Conservation (phyloP, 1,140 invertebrate species). For the Coelopa frigida region DNA sequence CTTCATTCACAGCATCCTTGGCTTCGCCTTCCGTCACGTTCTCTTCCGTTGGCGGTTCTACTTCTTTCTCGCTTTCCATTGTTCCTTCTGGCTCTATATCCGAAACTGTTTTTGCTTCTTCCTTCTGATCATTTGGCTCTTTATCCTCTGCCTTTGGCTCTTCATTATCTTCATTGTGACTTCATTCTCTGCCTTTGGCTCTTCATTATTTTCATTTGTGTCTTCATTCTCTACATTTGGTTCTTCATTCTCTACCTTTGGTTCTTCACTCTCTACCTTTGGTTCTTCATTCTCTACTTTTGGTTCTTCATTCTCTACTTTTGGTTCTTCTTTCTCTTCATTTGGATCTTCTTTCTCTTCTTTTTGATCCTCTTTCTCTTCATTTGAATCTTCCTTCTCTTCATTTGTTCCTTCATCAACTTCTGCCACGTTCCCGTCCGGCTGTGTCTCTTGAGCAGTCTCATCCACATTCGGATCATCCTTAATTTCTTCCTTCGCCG, state of each 20-base stretch:
- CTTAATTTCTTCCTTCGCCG: constrained; percentile 1
- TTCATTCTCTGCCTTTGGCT: neutral
- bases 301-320: constrained; percentile 14
- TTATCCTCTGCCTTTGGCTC: neutral
- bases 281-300: constrained; percentile 15
- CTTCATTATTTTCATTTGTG: constrained; percentile 19
- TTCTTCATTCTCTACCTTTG: constrained; percentile 15
- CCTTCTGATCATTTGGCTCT: neutral
- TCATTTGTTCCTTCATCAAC: constrained; percentile 11
- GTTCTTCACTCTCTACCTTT: constrained; percentile 12
- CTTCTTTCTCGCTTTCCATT: constrained; percentile 7
- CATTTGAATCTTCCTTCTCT: neutral
- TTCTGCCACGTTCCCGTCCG: constrained; percentile 6
- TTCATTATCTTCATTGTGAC: too few species aligned
- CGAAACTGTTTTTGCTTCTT: neutral
- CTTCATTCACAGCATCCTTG: constrained; percentile 1
- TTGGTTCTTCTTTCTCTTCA: constrained; percentile 1
- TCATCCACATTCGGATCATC: constrained; percentile 1
- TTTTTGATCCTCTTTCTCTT: neutral
- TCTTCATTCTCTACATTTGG: constrained; percentile 18
- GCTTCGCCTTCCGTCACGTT: neutral
- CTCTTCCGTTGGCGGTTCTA: constrained; percentile 1
- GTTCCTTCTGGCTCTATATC: neutral
- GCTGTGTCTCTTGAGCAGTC: neutral
- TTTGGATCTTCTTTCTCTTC: constrained; percentile 8